Base-by-base conservation (phyloP, 2,888 invertebrate genomes). In the Lasius fuliginosus region DNA sequence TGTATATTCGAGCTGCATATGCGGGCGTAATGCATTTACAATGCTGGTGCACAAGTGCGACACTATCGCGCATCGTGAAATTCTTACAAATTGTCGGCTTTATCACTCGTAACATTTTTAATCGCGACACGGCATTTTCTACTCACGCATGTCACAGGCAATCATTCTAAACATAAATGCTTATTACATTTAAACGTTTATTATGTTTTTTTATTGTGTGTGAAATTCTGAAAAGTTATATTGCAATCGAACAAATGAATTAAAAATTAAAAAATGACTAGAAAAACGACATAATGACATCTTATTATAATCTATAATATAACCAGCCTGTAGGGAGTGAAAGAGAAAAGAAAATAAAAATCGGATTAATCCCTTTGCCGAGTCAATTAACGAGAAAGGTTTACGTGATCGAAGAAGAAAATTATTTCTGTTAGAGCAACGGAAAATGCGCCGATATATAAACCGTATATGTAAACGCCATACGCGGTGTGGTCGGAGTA, bases 401-500 rank as follows among this genome's bases (percentile, higher is more conserved):
- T 65, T 65, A 71, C 36, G 40, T 73, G 49, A 73, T 77, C n/a
- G 62, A 58, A 40, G 11, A 53, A 40, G n/a, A 58, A 12, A 42
- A 62, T 18, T 49, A 75, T 75, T 69, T 40, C 60, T 27, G 49
- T 8, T 27, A 36, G 56, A 83, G 85, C 85, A 84, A 85, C 83
- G 56, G 60, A 58, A 27, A 60, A 68, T 62, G 60, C 60, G 49
- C 69, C 76, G 85, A 76, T 85, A 86, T 23, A 82, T 85, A 81
- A 87, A 76, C 81, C 68, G 60, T 42, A 73, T 46, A 79, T 84
- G 85, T 84, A 86, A 88, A 88, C 87, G 85, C 75, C 42, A 68
- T 62, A 27, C 11, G 46, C 49, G 23, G 73, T 74, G 82, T 58
- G 77, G 79, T 68, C 36, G 73, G 60, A 76, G 83, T 91, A 91